Base-by-base conservation (phyloP, 2,113 vertebrate species). In the Aphyosemion australe region DNA sequence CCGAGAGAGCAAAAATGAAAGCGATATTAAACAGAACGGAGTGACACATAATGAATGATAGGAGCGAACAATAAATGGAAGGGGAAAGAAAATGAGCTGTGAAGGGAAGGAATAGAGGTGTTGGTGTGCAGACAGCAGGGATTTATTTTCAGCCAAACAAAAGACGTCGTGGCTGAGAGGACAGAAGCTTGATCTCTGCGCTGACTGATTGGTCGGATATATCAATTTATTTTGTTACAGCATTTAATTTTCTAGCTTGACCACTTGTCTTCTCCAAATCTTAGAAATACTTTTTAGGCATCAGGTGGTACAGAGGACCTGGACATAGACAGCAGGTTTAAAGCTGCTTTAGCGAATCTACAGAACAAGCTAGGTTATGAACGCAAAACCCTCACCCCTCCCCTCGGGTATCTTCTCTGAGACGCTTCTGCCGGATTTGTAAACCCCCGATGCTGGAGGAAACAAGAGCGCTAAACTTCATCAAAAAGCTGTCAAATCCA, bases 241-340 rank as follows among this genome's bases (percentile, higher is more conserved):
- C 15, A n/a, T 53, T 41, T 15, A 45, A 6, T 4, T 5, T 75
- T 62, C 31, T 26, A 52, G 61, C 63, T 26, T 51, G 52, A 70
- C 37, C n/a, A 3, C 32, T 56, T 79, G 73, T 62, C 47, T 70
- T 66, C 32, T 26, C 26, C 26, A 26, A 26, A 2, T 26, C 26
- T 26, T 26, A 41, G 81, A 72, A 68, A 82, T 78, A n/a, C 75
- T 74, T 57, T 62, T 67, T 73, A 76, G 41, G 48, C 5, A 21
- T 58, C 18, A 37, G 61, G 69, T 64, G 63, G 31, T 47, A 64
- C 67, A 62, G 8, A 52, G 34, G 53, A 70, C 72, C 74, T 66
- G 64, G 51, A 58, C 68, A 71, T 47, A 45, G 60, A 42, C 37
- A 57, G 34, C n/a, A 20, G 52, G 32, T 32, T 10, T 34, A n/a